Conservation (phyloP, 2,888 invertebrate genomes). For the Trilocha varians region DNA sequence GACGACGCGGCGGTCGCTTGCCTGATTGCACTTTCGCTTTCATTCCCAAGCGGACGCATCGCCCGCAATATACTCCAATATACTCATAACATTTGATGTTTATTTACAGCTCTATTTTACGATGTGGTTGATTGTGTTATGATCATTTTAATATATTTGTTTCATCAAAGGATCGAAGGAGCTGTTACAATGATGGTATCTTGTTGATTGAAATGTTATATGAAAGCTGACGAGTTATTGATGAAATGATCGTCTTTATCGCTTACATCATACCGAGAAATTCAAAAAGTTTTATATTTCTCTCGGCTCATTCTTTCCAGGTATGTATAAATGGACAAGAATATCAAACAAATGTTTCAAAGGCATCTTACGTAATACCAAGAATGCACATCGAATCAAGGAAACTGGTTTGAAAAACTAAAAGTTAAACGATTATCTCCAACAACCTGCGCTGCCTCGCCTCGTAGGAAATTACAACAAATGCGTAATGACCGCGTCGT, state of each 20-base stretch:
- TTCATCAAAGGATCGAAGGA: not conserved
- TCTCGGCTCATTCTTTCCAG: no score
- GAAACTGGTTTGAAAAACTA: conserved; percentile 11
- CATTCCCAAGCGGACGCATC: conserved; percentile 29
- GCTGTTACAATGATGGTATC: not conserved
- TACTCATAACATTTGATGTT: not conserved
- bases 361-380: not conserved
- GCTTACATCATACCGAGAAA: no score
- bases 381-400: conserved; percentile 1
- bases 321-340: not conserved
- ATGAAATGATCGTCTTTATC: no score
- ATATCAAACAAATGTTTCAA: not conserved
- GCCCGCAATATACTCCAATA: conserved; percentile 12
- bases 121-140: not conserved
- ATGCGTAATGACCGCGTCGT: conserved; percentile 57
- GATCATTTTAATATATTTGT: not conserved
- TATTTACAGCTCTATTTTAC: not conserved
- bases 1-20: conserved; percentile 14
- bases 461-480: conserved; percentile 57
- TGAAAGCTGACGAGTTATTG: not conserved
- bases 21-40: conserved; percentile 61
- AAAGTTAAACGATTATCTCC: conserved; percentile 30
- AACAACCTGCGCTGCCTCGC: conserved; percentile 41
- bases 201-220: not conserved
- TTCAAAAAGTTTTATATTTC: no score